These are phyloP conservation scores for Odobenus rosmarus DNA, from an alignment of 2,113 vertebrate genomes.

Conservation along the genomic window DNA sequence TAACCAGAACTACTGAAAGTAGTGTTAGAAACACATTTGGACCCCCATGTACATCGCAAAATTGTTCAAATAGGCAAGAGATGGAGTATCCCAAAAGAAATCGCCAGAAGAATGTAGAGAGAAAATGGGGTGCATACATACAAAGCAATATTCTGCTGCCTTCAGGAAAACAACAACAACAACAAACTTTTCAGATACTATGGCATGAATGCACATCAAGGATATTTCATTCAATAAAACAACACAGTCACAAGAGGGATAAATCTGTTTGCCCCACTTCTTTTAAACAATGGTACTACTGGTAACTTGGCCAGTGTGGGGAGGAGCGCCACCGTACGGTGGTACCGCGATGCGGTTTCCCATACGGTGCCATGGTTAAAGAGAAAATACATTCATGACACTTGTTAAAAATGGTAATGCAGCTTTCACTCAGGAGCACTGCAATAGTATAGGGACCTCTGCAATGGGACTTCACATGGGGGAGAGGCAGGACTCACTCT, in stretches of 20 bases:
- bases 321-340: fast-evolving
- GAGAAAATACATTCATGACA: background rate
- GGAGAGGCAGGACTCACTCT: background rate
- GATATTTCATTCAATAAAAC: background rate
- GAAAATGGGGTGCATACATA: background rate
- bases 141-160: background rate
- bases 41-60: background rate
- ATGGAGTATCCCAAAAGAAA: background rate
- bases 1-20: background rate
- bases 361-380: background rate
- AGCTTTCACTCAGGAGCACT: background rate
- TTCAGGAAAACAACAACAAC: background rate
- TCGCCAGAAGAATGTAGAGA: background rate
- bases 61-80: background rate
- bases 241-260: background rate
- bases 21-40: background rate
- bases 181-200: background rate
- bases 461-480: fast-evolving
- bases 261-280: background rate
- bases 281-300: background rate
- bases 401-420: background rate
- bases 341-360: background rate
- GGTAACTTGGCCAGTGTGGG: fast-evolving
- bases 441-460: background rate
- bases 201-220: background rate